phyloP scores from a whole-genome alignment of 2,888 invertebrate species.

The Pseudoips prasinana region DNA sequence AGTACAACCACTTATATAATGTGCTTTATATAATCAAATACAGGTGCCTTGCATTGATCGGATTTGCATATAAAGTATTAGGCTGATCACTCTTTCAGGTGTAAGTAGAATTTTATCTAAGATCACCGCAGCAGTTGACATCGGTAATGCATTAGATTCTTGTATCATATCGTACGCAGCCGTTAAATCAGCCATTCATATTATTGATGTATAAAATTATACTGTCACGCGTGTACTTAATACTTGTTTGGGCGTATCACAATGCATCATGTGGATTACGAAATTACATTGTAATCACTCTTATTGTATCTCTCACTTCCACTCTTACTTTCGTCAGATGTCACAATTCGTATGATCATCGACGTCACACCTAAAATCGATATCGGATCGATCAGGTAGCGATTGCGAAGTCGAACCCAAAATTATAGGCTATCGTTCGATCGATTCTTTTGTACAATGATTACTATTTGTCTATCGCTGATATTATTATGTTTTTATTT shows the following conservation, averaged over 20 bases:
- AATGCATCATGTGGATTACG: conserved; percentile 51
- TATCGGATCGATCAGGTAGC: conserved; percentile 56
- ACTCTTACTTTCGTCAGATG: conserved; percentile 62
- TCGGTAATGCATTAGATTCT: conserved; percentile 15
- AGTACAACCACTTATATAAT: too few relatives aligned
- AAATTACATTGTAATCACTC: conserved; percentile 54
- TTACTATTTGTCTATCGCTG: conserved; percentile 34
- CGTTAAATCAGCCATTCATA: conserved; percentile 24
- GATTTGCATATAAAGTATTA: too few relatives aligned
- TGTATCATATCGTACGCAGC: conserved; percentile 9
- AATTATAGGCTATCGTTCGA: conserved; percentile 32
- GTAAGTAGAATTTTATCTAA: too few relatives aligned
- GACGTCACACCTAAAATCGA: conserved; percentile 54
- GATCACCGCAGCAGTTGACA: conserved; percentile 9
- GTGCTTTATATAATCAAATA: too few relatives aligned
- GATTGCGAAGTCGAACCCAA: conserved; percentile 40
- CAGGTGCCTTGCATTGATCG: too few relatives aligned
- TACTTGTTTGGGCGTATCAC: conserved; percentile 44
- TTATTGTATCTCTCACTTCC: conserved; percentile 49
- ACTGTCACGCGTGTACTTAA: conserved; percentile 57
- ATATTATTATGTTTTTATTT: neutral
- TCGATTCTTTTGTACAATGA: conserved; percentile 37
- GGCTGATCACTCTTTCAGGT: too few relatives aligned
- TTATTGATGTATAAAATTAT: conserved; percentile 52
- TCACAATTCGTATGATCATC: conserved; percentile 54